Conservation (phyloP, 2,797 vertebrate species). For the Chaetodon trifasciatus region DNA sequence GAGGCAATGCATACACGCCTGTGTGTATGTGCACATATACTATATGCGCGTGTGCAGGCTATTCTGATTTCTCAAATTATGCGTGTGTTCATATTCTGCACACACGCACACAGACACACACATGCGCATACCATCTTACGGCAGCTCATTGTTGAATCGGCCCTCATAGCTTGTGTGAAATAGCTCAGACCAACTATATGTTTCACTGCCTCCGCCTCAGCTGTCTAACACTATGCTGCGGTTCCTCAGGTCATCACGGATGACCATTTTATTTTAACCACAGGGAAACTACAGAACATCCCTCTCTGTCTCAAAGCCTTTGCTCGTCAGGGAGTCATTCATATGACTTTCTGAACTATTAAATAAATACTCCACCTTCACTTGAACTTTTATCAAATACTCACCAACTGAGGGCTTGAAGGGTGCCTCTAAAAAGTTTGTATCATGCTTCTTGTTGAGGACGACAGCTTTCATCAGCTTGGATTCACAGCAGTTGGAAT, state of each 20-base stretch:
- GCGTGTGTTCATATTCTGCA: constrained; percentile 26
- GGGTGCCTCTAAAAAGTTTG: not conserved
- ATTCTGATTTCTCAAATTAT: constrained; percentile 12
- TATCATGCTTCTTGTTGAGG: not conserved
- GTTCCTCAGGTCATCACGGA: constrained; percentile 16
- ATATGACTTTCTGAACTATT: not conserved
- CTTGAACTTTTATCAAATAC: not conserved
- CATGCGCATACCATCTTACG: constrained; percentile 40
- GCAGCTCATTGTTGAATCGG: constrained; percentile 33
- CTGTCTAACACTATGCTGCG: constrained; percentile 48
- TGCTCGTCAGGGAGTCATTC: not conserved
- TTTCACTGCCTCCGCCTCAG: constrained; percentile 32
- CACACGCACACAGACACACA: constrained; percentile 13
- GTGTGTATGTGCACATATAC: constrained; percentile 20
- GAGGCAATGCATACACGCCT: not conserved
- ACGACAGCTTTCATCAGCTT: not conserved
- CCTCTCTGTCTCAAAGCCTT: not conserved
- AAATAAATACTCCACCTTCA: not conserved
- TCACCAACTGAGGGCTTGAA: not conserved
- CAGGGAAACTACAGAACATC: constrained; percentile 10
- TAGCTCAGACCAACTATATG: constrained; percentile 52
- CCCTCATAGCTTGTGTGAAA: constrained; percentile 41
- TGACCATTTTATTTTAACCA: constrained; percentile 15
- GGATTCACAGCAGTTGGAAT: constrained; percentile 4
- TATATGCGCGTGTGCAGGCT: constrained; percentile 6